phyloP scores from a whole-genome alignment of 2,797 vertebrate genomes.

The Echiichthys vipera region DNA sequence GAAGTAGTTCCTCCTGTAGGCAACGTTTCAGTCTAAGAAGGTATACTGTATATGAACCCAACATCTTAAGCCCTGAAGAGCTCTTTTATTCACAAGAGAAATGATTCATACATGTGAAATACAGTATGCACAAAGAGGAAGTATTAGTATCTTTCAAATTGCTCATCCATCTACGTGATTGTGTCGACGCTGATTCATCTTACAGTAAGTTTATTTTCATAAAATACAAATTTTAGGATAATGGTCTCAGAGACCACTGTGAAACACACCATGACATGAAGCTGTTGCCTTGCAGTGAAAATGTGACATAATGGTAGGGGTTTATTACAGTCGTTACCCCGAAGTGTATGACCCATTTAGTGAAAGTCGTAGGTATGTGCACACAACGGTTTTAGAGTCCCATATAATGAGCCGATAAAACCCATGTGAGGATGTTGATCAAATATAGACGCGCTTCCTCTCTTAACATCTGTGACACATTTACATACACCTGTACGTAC shows the following conservation, averaged over 20 bases:
- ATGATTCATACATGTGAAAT: background rate
- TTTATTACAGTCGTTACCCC: background rate
- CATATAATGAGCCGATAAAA: constrained; percentile 10
- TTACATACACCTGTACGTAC: constrained; percentile 65
- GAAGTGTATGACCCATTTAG: constrained; percentile 33
- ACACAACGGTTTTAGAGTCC: background rate
- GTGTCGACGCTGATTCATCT: constrained; percentile 1
- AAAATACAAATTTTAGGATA: background rate
- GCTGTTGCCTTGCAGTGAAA: background rate
- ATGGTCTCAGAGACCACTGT: background rate
- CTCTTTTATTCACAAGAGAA: background rate
- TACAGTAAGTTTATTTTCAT: background rate
- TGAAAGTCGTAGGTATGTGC: background rate
- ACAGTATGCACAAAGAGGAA: background rate
- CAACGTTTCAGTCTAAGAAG: background rate
- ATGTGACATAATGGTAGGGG: background rate
- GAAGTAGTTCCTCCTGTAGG: background rate
- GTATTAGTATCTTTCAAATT: background rate
- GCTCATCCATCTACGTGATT: background rate
- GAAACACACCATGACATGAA: background rate
- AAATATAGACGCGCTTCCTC: constrained; percentile 61
- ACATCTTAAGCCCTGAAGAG: background rate
- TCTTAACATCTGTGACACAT: constrained; percentile 72
- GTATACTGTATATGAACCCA: background rate
- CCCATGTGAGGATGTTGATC: constrained; percentile 22